Conservation (phyloP, 2,113 vertebrate genomes). For the Tragelaphus scriptus region DNA sequence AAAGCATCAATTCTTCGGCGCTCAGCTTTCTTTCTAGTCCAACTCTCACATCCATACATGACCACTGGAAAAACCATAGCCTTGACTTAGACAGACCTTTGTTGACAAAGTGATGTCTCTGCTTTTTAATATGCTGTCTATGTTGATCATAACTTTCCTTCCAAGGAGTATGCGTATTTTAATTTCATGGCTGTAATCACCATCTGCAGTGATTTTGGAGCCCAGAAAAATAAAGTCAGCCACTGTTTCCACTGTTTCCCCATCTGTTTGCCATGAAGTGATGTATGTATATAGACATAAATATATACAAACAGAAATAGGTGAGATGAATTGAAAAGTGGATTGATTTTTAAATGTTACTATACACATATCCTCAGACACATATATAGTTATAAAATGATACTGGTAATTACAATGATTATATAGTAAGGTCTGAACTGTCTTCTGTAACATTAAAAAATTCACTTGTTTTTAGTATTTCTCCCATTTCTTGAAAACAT, state of each 20-base stretch:
- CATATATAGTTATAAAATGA: not conserved
- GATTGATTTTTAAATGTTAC: not conserved
- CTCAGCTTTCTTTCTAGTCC: no score
- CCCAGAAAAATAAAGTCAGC: not conserved
- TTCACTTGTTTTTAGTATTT: not conserved
- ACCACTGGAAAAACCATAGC: no score
- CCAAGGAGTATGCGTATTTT: not conserved
- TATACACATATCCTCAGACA: not conserved
- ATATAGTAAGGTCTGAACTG: not conserved
- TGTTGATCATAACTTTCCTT: not conserved
- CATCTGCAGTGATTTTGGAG: not conserved
- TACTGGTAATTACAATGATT: not conserved
- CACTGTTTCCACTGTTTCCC: not conserved
- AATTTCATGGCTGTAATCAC: not conserved
- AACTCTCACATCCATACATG: no score
- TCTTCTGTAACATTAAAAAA: not conserved
- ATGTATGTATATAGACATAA: not conserved
- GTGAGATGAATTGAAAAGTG: not conserved
- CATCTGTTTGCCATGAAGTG: not conserved
- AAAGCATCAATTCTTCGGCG: no score
- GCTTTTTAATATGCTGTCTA: no score
- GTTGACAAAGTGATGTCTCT: no score
- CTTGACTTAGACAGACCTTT: no score
- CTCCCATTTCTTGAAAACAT: not conserved
- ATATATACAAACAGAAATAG: not conserved